Evolutionary conservation across 1,140 invertebrate genomes (phyloP), one percentile per base, ranked within the genome.

Genomic region (Ips nitidus): DNA sequence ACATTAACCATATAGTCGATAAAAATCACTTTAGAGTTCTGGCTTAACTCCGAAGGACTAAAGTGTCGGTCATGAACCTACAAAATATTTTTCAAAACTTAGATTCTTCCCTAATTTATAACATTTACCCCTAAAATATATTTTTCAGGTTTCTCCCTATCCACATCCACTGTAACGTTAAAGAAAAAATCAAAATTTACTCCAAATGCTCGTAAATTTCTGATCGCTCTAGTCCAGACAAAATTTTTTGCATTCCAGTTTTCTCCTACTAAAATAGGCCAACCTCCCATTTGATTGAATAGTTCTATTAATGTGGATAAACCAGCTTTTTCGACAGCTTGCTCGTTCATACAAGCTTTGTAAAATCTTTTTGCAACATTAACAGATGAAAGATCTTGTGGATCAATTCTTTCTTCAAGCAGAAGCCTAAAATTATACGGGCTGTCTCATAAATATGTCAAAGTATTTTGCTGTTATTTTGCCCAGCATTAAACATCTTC

Each of bases 1-100:
- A 97, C 89, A 69, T 94, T 91, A 1, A 93, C 88, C 89, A 92
- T 91, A 76, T 93, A 94, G 1, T 87, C 85, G 67, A 90, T 89
- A 79, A 92, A 92, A 1, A 52, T 57, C 5, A n/a, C 72, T 73
- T 73, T 37, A n/a, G 69, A 62, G 22, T 76, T 68, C 1, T 36
- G 41, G 40, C 55, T 73, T 55, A 55, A 2, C n/a, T 55, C 52
- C 5, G 52, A n/a, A 37, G 56, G 38, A 8, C 56, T 41, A 2
- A 8, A 41, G 8, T 40, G 41, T 3, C 40, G 5, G 40, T 58
- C 40, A 8, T 58, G 4, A 8, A 58, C 36, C 38, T 55, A 37
- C 52, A 55, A 22, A 22, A 22, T 22, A 22, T 22, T 22, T 22
- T 22, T 22, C 22, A 22, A 22, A 22, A 22, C 22, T 22, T 22